Percentiles rank a stretch among this genome's conserved stretches.
Evolutionary conservation across 1,140 invertebrate genomes (phyloP).

Genomic region (Neodiprion virginianus): DNA sequence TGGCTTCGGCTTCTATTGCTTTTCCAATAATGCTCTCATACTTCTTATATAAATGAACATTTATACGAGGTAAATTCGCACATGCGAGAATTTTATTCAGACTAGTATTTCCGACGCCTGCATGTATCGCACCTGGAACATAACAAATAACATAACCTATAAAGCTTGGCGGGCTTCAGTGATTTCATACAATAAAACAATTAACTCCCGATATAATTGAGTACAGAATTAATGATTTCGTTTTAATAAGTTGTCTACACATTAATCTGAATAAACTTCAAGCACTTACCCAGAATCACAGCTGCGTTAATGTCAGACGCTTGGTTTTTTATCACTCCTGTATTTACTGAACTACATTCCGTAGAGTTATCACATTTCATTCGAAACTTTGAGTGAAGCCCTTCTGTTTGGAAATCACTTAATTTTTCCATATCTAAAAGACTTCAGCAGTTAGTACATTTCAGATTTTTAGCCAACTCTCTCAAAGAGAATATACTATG

Average conservation of each 20-base stretch:
- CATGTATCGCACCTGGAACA: not conserved
- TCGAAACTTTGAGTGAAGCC: conserved; percentile 12
- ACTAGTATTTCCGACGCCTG: not conserved
- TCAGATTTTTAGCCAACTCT: conserved; percentile 14
- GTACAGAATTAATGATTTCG: not conserved
- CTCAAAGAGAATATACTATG: not conserved
- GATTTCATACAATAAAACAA: conserved; percentile 3
- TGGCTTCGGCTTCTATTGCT: conserved; percentile 12
- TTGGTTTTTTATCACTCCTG: conserved; percentile 8
- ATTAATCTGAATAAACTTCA: not conserved
- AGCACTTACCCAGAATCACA: not conserved
- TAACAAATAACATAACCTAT: not conserved
- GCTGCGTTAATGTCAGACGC: not conserved
- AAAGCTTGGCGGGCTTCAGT: conserved; percentile 3
- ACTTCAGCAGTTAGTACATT: conserved; percentile 7
- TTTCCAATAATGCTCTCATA: conserved; percentile 14
- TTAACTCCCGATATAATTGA: conserved; percentile 1
- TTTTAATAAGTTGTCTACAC: conserved; percentile 7
- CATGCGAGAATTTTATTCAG: not conserved
- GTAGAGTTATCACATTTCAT: conserved; percentile 10
- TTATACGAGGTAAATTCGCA: conserved; percentile 15
- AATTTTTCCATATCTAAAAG: conserved; percentile 19
- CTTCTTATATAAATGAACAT: conserved; percentile 12
- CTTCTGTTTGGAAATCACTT: conserved; percentile 11
- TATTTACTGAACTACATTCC: conserved; percentile 15